Evolutionary conservation across 2,113 vertebrate genomes (phyloP).

Genomic region (Gambusia holbrooki): DNA sequence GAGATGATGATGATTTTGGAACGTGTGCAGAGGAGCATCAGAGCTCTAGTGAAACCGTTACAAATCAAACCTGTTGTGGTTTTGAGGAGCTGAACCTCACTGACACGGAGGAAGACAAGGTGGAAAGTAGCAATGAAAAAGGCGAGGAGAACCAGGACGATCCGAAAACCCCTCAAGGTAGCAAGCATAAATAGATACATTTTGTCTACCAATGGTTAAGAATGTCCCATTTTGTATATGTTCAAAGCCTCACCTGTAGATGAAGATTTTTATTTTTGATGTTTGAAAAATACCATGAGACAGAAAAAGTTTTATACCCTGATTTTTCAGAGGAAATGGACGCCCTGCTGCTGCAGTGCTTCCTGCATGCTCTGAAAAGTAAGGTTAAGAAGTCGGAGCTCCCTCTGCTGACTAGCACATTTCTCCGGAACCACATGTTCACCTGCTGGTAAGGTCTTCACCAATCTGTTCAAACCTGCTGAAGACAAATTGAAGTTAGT

Average conservation of each 20-base stretch:
- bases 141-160: constrained; percentile 64
- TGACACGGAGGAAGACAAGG: constrained; percentile 40
- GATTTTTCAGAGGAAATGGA: constrained; percentile 91
- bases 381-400: constrained; percentile 94
- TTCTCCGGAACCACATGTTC: constrained; percentile 92
- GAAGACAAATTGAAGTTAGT: background rate
- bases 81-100: constrained; percentile 66
- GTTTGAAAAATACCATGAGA: constrained; percentile 8
- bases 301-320: constrained; percentile 14
- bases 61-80: constrained; percentile 48
- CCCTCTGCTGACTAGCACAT: constrained; percentile 92
- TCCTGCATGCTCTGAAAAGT: constrained; percentile 91
- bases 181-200: background rate
- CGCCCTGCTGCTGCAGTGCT: constrained; percentile 87
- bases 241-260: background rate
- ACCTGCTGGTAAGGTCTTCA: constrained; percentile 88
- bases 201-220: too few species aligned
- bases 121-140: constrained; percentile 37
- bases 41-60: background rate
- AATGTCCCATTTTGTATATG: background rate
- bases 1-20: constrained; percentile 20
- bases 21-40: constrained; percentile 50
- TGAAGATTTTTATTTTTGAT: background rate
- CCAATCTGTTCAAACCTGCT: background rate
- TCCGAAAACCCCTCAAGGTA: constrained; percentile 86